These are phyloP conservation scores for Lepidostoma basale DNA, from an alignment of 1,140 invertebrate genomes.

Conservation along the genomic window DNA sequence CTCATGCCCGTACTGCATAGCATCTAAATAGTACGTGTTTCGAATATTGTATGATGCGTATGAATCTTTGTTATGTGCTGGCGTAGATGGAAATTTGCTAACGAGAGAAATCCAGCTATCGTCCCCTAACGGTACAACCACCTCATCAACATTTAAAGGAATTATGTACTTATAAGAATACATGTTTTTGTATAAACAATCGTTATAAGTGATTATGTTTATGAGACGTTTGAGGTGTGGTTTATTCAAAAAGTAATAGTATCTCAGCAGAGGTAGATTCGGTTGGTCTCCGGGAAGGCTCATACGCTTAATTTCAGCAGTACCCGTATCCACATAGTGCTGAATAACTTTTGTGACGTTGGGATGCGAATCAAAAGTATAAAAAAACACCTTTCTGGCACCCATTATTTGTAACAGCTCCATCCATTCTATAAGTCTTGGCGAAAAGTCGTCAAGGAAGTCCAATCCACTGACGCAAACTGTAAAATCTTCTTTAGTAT, in stretches of 20 bases:
- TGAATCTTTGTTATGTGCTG: neutral
- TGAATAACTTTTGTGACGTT: slow-evolving; percentile 62
- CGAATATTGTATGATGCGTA: slow-evolving; percentile 1
- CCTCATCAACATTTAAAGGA: slow-evolving; percentile 74
- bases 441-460: slow-evolving; percentile 67
- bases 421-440: slow-evolving; percentile 71
- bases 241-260: neutral
- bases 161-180: slow-evolving; percentile 68
- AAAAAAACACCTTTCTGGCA: slow-evolving; percentile 68
- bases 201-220: slow-evolving; percentile 71
- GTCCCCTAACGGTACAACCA: slow-evolving; percentile 66
- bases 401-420: slow-evolving; percentile 70
- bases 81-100: slow-evolving; percentile 33
- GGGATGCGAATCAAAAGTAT: slow-evolving; percentile 64
- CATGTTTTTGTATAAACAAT: slow-evolving; percentile 74
- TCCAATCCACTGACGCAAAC: slow-evolving; percentile 74
- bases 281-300: neutral
- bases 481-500: slow-evolving; percentile 60
- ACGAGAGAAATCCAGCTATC: slow-evolving; percentile 64
- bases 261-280: neutral
- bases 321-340: slow-evolving; percentile 61
- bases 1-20: neutral
- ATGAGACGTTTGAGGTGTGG: slow-evolving; percentile 52
- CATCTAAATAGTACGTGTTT: neutral
- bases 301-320: neutral